Evolutionary conservation across 2,113 vertebrate genomes (phyloP).

Genomic region (Prunella himalayana): DNA sequence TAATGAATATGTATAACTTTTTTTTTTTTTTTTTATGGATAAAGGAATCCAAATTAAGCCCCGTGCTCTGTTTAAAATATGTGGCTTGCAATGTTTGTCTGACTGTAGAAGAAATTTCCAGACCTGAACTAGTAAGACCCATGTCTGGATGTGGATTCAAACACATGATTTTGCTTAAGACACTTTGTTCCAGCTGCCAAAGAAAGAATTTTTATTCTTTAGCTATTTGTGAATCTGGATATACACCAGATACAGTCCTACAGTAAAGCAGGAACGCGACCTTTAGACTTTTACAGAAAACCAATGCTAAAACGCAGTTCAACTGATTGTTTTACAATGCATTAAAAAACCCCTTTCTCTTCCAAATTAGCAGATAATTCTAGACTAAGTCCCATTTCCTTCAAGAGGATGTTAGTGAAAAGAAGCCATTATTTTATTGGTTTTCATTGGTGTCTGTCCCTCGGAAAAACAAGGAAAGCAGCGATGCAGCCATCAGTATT

Average conservation of each 20-base stretch:
- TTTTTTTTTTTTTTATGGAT: neutral
- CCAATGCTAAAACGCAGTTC: neutral
- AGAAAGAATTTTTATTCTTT: conserved; percentile 47
- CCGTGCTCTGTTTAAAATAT: conserved; percentile 16
- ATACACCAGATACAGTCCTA: conserved; percentile 29
- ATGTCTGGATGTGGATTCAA: conserved; percentile 44
- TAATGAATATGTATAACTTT: neutral
- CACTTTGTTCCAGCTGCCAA: conserved; percentile 57
- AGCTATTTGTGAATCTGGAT: conserved; percentile 53
- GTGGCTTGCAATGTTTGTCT: neutral
- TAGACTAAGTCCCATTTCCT: neutral
- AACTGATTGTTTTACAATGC: neutral
- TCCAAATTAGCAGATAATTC: neutral
- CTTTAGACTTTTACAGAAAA: conserved; percentile 39
- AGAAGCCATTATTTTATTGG: neutral
- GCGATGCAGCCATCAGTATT: neutral
- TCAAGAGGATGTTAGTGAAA: neutral
- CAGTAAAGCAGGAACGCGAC: conserved; percentile 5
- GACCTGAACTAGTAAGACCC: conserved; percentile 34
- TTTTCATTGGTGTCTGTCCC: neutral
- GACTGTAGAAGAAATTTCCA: conserved; percentile 39
- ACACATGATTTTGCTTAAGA: conserved; percentile 61
- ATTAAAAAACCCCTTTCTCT: neutral
- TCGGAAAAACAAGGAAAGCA: neutral
- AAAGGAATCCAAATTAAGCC: conserved; percentile 5